Evolutionary conservation across 2,113 vertebrate species (phyloP), one percentile per base, ranked within the genome.

Genomic region (Ceyx melanurus): DNA sequence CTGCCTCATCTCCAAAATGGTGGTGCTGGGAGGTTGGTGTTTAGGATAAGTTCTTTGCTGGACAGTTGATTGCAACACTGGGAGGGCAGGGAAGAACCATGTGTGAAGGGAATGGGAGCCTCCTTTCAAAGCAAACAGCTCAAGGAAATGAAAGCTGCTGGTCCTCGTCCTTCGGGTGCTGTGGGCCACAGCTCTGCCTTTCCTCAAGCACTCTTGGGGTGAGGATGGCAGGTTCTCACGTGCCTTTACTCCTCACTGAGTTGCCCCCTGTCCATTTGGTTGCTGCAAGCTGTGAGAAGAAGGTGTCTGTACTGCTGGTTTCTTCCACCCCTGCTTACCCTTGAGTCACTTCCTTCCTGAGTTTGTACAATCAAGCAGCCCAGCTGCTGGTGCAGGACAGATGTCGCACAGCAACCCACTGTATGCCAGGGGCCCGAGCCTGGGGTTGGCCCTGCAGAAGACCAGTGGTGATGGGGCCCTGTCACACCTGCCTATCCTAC

Each of bases 301-400:
- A 92, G 91, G 92, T 96, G 91, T 89, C 92, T 88, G 86, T 62
- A 87, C 90, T 73, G 89, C 85, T 89, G 89, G 64, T 92, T 95
- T 92, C 96, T 96, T 89, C 91, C 91, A 95, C 70, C 86, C 54
- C 87, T 71, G 87, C 82, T 93, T 61, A 89, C 90, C 87, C 94
- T 97, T 96, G 96, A 97, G 93, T 97, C 97, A 97, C 94, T 97
- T 97, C 97, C 96, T 97, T 97, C 96, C 97, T 96, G 96, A 93
- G 82, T 96, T 96, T 95, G 94, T 96, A 94, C 88, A 92, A 72
- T 92, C 50, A 4, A 88, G 90, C 40, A 23, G 93, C 93, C 91
- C 90, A 95, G 95, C 94, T 95, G 89, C 91, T 91, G 91, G 17
- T 66, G 81, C 10, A 1, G 89, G 96, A 86, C 91, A 92, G 77